Conservation (phyloP, 2,797 vertebrate genomes). For the Lycodopsis pacificus region DNA sequence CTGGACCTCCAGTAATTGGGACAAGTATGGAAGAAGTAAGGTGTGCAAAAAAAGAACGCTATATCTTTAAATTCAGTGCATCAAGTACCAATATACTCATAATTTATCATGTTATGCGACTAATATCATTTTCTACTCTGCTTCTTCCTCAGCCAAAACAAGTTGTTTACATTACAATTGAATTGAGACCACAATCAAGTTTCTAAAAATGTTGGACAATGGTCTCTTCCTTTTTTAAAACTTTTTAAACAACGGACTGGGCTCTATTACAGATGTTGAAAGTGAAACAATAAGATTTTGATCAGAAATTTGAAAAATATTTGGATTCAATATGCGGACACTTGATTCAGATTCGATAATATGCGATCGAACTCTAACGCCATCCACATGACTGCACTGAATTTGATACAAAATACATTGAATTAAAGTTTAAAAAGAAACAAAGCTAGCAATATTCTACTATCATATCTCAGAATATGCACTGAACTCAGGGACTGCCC, state of each 20-base stretch:
- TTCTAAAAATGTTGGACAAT: background rate
- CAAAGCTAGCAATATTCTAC: background rate
- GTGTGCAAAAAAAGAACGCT: background rate
- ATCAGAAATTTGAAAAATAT: background rate
- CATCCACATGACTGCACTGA: background rate
- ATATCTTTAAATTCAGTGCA: background rate
- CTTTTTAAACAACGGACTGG: background rate
- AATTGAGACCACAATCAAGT: background rate
- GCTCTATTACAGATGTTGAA: background rate
- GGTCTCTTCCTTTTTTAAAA: background rate
- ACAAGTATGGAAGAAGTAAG: background rate
- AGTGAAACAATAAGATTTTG: background rate
- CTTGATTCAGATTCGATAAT: slow-evolving; percentile 1
- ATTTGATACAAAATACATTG: background rate
- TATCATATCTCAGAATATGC: slow-evolving; percentile 7
- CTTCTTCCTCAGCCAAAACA: background rate
- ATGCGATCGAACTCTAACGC: background rate
- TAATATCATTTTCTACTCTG: background rate
- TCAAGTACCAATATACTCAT: background rate
- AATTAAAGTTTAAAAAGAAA: background rate
- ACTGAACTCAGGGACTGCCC: slow-evolving; percentile 41
- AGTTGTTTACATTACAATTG: background rate
- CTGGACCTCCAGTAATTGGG: too few species aligned
- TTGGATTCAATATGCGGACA: background rate
- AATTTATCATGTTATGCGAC: background rate